Base-by-base conservation (phyloP, 2,888 invertebrate species). In the Peribatodes rhomboidaria region DNA sequence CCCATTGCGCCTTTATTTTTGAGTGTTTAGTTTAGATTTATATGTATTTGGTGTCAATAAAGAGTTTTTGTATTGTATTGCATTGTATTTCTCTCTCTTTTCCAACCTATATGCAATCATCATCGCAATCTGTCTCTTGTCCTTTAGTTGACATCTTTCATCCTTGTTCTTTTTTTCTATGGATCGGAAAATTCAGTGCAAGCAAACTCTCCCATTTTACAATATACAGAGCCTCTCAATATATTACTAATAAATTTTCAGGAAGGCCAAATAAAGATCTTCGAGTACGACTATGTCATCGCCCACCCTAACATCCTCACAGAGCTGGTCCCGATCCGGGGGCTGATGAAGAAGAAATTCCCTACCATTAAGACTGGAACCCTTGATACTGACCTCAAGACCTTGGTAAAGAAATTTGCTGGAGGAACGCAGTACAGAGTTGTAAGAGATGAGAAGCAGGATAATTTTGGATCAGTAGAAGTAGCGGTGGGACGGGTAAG, bases 221-320 rank as follows among this genome's bases (percentile, higher is more conserved):
- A 4, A 14, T n/a, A 37, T 6, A 35, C 0, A 10, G 13, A 35
- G 3, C 13, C 13, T 13, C 35, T 13, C 0, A 10, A n/a, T 27
- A 16, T 16, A 14, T 8, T 9, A 33, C 44, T 41, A 35, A n/a
- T 13, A 46, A 42, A 20, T 46, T 56, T 68, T 6, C 82, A 97
- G 93, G 95, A 93, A 78, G 97, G 97, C n/a, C 93, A 94, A 70
- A 79, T 97, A 3, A 89, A 94, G 61, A 76, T 96, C 1, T 87
- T 92, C 4, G 97, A 98, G 71, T 98, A 95, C 80, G 95, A 97
- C 75, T 95, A 94, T 78, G 81, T 97, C 8, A 89, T 98, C 13
- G 96, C 97, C 0, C 97, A 98, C 89, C 96, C 97, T 0, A 95
- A 96, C 80, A 96, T 98, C 67, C 84, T 97, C 53, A 94, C 97